Base-by-base conservation (phyloP, 2,888 invertebrate genomes). In the Branchellion lobata region DNA sequence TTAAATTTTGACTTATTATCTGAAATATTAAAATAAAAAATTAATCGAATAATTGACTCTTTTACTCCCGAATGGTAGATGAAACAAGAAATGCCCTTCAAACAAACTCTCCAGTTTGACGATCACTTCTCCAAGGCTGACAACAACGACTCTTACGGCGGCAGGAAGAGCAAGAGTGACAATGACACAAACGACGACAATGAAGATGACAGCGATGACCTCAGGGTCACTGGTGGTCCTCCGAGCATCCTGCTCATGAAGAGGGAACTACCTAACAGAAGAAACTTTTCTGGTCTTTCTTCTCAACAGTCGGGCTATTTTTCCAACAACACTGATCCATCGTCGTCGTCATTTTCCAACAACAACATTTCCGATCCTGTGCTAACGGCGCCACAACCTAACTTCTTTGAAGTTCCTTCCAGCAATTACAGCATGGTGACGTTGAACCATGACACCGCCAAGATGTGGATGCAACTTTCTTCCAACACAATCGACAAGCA, bases 401-500 rank as follows among this genome's bases (percentile, higher is more conserved):
- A 31, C 53, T 33, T 27, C 31, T 33, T 51, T 8, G 31, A 51
- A 1, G 36, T 36, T 27, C 75, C 29, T 40, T n/a, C 53, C 1
- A 14, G 29, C 21, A n/a, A 47, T 31, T 51, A 77, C 53, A n/a
- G 27, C 1, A 21, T 61, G 11, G 34, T 65, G 21, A 33, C 61
- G 21, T 34, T 65, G 29, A 65, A 21, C 24, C 31, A 47, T 14
- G 65, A 77, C 65, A 29, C 65, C 1, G 40, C 36, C 36, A 77
- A 77, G 27, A 36, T 34, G 65, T 77, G 77, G 77, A 65, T 77
- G 77, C 77, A 65, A 65, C 77, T 75, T 18, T 29, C 53, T 31
- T 27, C 75, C 0, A 33, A 51, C 21, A 18, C 11, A 24, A 24
- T 65, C 40, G 65, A 77, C 61, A 57, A 61, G 18, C 27, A 29